Evolutionary conservation across 1,140 invertebrate genomes (phyloP), one percentile per base, ranked within the genome.

Genomic region (Apis dorsata): DNA sequence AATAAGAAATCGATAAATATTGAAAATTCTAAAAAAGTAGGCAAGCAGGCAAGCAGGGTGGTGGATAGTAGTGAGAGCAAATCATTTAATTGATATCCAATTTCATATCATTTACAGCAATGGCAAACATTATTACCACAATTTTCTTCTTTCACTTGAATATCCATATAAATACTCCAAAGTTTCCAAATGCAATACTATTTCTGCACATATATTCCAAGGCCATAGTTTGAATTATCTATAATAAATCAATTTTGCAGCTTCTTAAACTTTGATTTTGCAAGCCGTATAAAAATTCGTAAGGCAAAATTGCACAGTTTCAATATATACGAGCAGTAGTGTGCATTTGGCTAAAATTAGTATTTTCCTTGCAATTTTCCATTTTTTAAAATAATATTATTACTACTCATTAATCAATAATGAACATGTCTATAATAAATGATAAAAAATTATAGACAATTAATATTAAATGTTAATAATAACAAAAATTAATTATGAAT

Each of bases 31-130:
- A 76, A 81, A 59, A 84, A 85, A 86, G 78, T 79, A 87, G 74
- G 78, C 80, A 87, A 83, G 71, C 89, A 91, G 88, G 85, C 90
- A 92, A 92, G 90, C 90, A 91, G 89, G 91, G 89, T 91, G 91
- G 90, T 89, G 89, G 85, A 86, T 89, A 92, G 90, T 91, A 90
- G 88, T 92, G 88, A 91, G 87, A 90, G 91, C 88, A 92, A 92
- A 90, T 90, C 90, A 88, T 92, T 93, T 93, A 92, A 93, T 87
- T 88, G 83, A 77, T 87, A 89, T 90, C 87, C 89, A 91, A 91
- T 90, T 92, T 80, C 88, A 91, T 88, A 87, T 91, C 86, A 91
- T 91, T 91, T 93, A 93, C 92, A 93, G 84, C 81, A 86, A 83
- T 86, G 85, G 82, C 72, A 86, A 89, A 90, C 86, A 90, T 87